Evolutionary conservation across 1,140 invertebrate genomes (phyloP).

Genomic region (Coptotermes formosanus): DNA sequence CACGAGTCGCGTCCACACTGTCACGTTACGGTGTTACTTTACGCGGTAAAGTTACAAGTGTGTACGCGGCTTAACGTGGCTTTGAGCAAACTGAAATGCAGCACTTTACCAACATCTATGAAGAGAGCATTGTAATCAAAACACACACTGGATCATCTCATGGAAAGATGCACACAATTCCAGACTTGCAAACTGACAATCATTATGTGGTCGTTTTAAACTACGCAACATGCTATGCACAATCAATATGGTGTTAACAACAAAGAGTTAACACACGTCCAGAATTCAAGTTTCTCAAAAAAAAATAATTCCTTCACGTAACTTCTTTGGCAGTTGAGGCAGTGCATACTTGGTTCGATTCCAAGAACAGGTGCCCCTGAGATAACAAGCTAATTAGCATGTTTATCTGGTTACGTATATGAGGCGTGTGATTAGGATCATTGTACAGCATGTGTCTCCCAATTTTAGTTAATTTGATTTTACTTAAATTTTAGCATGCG

Average conservation of each 20-base stretch:
- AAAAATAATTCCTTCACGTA: constrained; percentile 15
- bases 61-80: too few relatives aligned
- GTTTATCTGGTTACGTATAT: too few relatives aligned
- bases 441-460: too few relatives aligned
- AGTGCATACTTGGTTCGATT: too few relatives aligned
- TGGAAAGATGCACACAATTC: not conserved
- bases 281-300: not conserved
- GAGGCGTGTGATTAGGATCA: too few relatives aligned
- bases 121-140: not conserved
- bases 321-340: not conserved
- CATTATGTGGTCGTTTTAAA: not conserved
- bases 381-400: too few relatives aligned
- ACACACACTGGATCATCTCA: not conserved
- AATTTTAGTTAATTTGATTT: too few relatives aligned
- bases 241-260: not conserved
- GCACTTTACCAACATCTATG: not conserved
- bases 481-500: too few relatives aligned
- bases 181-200: not conserved
- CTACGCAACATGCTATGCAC: not conserved
- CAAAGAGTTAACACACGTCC: not conserved
- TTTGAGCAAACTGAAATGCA: not conserved
- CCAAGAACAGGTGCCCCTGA: too few relatives aligned
- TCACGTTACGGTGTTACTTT: too few relatives aligned
- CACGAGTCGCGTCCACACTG: too few relatives aligned
- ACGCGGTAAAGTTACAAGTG: too few relatives aligned